Evolutionary conservation across 2,797 vertebrate species (phyloP), one percentile per base, ranked within the genome.

Genomic region (Chromis chromis): DNA sequence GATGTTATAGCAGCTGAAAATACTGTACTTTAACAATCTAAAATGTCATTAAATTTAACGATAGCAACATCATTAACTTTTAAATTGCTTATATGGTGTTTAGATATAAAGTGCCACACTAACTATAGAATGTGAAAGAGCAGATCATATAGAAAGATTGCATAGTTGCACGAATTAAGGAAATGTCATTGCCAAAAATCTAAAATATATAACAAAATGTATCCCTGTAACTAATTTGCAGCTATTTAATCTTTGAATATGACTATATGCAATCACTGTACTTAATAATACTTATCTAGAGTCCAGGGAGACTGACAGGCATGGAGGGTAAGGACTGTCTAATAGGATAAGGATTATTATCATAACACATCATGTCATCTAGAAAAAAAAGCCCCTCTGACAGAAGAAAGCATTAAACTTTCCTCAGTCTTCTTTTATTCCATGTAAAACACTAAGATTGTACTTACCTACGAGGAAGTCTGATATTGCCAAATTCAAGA

Each of bases 401-500:
- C 33, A 36, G 33, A 36, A 36, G 33, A 10, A 36, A 12, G 10
- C 33, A 36, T 36, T n/a, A 24, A 50, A 13, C 25, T 54, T 17
- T 9, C 9, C 4, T 1, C 3, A 54, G 16, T 17, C 2, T 28
- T 19, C 16, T 8, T 14, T 28, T 1, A 27, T 31, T 19, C 6
- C 25, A 31, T 5, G 11, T 16, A 49, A 49, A 22, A 48, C 1
- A 14, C 48, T 22, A 25, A 28, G 27, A 19, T 4, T n/a, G 6
- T 6, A 91, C 92, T 92, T 91, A 96, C 96, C 96, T 11, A 97
- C 95, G 19, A 96, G 95, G 85, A 97, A 97, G 91, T 97, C 96
- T 46, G 96, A 95, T 86, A 98, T 94, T 6, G 96, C 97, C 90
- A 98, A 93, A 86, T 98, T 98, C 44, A 98, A 90, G 63, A 97